phyloP scores from a whole-genome alignment of 2,888 invertebrate genomes.

The Buathra laborator region DNA sequence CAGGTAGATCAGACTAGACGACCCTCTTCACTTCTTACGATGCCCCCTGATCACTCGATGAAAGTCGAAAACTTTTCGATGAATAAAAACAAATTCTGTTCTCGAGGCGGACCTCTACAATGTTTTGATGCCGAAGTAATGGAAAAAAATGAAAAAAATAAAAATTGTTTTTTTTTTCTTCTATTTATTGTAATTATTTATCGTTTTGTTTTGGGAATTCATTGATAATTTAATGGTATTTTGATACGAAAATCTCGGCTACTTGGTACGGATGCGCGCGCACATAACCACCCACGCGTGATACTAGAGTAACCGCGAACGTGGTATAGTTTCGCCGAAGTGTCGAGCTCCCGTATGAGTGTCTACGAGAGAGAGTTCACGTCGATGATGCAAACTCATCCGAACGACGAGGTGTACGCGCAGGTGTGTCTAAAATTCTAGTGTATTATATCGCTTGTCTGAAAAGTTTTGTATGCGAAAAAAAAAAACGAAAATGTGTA shows the following conservation, averaged over 20 bases:
- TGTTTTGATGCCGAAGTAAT: not conserved
- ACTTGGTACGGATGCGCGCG: conserved; percentile 45
- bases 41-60: not conserved
- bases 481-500: not conserved
- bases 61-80: not conserved
- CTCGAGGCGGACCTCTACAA: not conserved
- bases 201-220: too few relatives aligned
- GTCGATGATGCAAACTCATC: conserved; percentile 27
- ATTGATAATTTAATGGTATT: not conserved
- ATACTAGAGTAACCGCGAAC: conserved; percentile 43
- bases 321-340: conserved; percentile 55
- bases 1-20: conserved; percentile 24
- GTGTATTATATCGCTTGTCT: not conserved
- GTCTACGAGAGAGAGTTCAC: conserved; percentile 31
- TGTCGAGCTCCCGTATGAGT: conserved; percentile 46
- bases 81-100: not conserved
- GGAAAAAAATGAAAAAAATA: not conserved
- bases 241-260: not conserved
- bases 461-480: not conserved
- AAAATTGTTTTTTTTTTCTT: too few relatives aligned
- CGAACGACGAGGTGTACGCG: conserved; percentile 6
- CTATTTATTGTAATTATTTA: too few relatives aligned
- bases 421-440: conserved; percentile 19
- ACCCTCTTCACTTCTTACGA: not conserved
- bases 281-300: conserved; percentile 43